Percentiles rank a stretch among this genome's conserved stretches.
Evolutionary conservation across 2,888 invertebrate species (phyloP).

Genomic region (Euproctis similis): DNA sequence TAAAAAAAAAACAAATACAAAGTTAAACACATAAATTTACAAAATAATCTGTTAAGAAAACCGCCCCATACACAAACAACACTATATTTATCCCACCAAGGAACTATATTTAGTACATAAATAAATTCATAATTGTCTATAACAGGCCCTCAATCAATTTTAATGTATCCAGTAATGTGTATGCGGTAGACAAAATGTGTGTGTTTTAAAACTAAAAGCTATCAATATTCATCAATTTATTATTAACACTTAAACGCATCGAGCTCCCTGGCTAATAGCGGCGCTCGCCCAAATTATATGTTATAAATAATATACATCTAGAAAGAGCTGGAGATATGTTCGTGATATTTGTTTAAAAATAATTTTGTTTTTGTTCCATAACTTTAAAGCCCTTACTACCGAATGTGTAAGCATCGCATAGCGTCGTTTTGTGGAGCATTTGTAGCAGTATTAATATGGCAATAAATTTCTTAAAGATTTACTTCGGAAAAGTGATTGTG

Average conservation of each 20-base stretch:
- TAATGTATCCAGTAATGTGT: slow-evolving; percentile 3
- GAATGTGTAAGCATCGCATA: too few species aligned
- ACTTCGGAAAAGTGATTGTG: too few species aligned
- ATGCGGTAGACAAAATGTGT: slow-evolving; percentile 10
- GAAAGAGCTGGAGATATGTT: too few species aligned
- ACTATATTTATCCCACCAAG: slow-evolving; percentile 1
- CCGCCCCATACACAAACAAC: background rate
- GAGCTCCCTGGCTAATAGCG: slow-evolving; percentile 6
- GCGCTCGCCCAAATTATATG: slow-evolving; percentile 15
- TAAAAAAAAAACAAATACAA: too few species aligned
- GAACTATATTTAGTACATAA: slow-evolving; percentile 8
- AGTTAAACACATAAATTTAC: too few species aligned
- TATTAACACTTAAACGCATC: slow-evolving; percentile 13
- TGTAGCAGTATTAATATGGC: too few species aligned
- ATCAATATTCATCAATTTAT: slow-evolving; percentile 8
- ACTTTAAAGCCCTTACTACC: too few species aligned
- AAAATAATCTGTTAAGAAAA: too few species aligned
- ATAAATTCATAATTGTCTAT: slow-evolving; percentile 13
- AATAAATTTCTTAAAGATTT: too few species aligned
- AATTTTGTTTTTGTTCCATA: too few species aligned
- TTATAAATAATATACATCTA: slow-evolving; percentile 16
- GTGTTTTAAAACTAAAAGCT: slow-evolving; percentile 9
- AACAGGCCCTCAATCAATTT: slow-evolving; percentile 17
- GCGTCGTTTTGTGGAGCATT: too few species aligned
- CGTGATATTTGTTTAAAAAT: too few species aligned